A percentile compares a stretch with the other conserved stretches of the same genome.
phyloP scores from a whole-genome alignment of 2,113 vertebrate species.

The Noturus placidus region DNA sequence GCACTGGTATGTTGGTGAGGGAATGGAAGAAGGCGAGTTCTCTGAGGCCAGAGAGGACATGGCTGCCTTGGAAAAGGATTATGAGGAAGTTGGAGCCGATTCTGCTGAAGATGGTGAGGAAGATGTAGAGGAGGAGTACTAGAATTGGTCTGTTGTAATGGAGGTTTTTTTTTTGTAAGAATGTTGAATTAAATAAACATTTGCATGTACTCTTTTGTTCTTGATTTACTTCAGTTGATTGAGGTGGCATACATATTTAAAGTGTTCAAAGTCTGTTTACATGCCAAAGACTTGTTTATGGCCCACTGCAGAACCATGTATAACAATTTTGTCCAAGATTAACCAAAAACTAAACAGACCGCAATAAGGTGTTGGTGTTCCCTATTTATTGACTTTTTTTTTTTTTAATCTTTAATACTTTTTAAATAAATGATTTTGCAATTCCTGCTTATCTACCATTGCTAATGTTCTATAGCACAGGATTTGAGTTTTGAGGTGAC shows the following conservation, averaged over 20 bases:
- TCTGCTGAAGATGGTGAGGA: conserved; percentile 23
- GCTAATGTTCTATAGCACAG: too few relatives aligned
- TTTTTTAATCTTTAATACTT: too few relatives aligned
- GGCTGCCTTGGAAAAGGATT: conserved; percentile 40
- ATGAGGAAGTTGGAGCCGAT: conserved; percentile 38
- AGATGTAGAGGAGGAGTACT: conserved; percentile 31
- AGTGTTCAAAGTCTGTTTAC: too few relatives aligned
- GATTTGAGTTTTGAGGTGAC: too few relatives aligned
- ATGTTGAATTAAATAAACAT: conserved; percentile 3
- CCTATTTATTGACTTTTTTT: too few relatives aligned
- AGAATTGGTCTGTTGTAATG: background rate
- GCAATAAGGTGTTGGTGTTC: too few relatives aligned
- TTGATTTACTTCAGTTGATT: background rate
- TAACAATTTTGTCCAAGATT: too few relatives aligned
- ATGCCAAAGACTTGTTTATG: too few relatives aligned
- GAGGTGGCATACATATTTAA: background rate
- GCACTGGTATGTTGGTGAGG: conserved; percentile 76
- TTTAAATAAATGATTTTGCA: too few relatives aligned
- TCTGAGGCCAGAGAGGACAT: conserved; percentile 51
- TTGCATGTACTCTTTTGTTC: background rate
- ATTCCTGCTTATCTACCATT: too few relatives aligned
- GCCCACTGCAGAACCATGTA: too few relatives aligned
- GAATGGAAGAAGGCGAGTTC: conserved; percentile 77
- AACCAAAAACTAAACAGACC: too few relatives aligned
- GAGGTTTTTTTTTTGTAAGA: background rate